phyloP scores from a whole-genome alignment of 2,113 vertebrate genomes.

The Tretioscincus oriximinensis region DNA sequence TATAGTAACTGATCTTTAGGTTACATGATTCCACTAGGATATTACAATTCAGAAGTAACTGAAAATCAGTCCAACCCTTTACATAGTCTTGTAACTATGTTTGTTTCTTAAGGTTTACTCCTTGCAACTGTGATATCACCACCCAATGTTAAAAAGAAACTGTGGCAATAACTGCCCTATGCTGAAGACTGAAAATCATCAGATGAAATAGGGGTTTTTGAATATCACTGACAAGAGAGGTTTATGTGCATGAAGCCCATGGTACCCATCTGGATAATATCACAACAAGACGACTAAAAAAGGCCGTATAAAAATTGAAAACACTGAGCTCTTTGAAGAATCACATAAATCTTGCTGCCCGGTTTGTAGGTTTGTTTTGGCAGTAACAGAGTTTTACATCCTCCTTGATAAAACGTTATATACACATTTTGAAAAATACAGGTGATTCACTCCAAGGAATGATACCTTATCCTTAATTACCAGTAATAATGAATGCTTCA shows the following conservation, averaged over 20 bases:
- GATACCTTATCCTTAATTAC: background rate
- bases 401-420: background rate
- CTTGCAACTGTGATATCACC: background rate
- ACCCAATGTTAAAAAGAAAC: background rate
- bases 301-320: background rate
- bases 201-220: background rate
- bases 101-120: background rate
- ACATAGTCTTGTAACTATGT: background rate
- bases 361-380: background rate
- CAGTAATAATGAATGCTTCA: background rate
- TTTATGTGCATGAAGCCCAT: background rate
- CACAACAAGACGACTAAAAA: background rate
- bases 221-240: background rate
- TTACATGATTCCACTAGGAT: constrained; percentile 9
- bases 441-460: background rate
- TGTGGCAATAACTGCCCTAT: background rate
- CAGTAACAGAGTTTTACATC: background rate
- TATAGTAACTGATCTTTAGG: constrained; percentile 16
- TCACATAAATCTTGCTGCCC: background rate
- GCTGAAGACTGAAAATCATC: background rate
- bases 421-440: background rate
- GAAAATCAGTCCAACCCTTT: background rate
- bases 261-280: background rate
- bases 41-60: constrained; percentile 7
- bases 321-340: background rate